Conservation (phyloP, 2,888 invertebrate species). For the Busseola fusca region DNA sequence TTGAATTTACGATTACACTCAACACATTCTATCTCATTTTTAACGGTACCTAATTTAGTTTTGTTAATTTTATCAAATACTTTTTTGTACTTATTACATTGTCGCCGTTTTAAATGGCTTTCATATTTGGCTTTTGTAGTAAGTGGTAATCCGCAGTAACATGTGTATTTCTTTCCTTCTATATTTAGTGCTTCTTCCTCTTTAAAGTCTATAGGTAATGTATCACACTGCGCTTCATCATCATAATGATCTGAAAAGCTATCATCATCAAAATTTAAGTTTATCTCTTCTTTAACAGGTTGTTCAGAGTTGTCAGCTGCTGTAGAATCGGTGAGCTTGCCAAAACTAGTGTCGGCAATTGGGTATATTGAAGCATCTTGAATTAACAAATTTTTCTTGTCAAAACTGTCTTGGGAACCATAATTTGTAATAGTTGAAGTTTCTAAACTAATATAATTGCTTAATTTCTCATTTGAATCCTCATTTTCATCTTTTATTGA, state of each 20-base stretch:
- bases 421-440: slow-evolving; percentile 22
- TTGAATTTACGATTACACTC: slow-evolving; percentile 64
- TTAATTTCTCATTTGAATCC: slow-evolving; percentile 34
- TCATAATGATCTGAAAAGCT: slow-evolving; percentile 54
- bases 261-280: slow-evolving; percentile 44
- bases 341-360: slow-evolving; percentile 8
- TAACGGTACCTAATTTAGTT: slow-evolving; percentile 35
- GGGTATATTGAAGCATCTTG: slow-evolving; percentile 18
- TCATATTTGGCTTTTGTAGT: slow-evolving; percentile 57
- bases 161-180: slow-evolving; percentile 43
- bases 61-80: slow-evolving; percentile 48
- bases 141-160: slow-evolving; percentile 56
- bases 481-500: slow-evolving; percentile 51
- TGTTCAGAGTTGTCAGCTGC: slow-evolving; percentile 7
- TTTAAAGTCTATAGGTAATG: slow-evolving; percentile 37
- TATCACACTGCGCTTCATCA: slow-evolving; percentile 37
- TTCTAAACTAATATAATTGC: slow-evolving; percentile 14
- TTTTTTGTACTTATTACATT: slow-evolving; percentile 57
- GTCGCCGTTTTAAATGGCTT: slow-evolving; percentile 58
- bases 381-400: slow-evolving; percentile 43
- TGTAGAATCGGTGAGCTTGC: slow-evolving; percentile 7
- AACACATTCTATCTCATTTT: slow-evolving; percentile 54
- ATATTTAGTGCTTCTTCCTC: slow-evolving; percentile 30
- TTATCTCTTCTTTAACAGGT: slow-evolving; percentile 46
- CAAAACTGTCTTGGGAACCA: slow-evolving; percentile 22